Base-by-base conservation (phyloP, 2,888 invertebrate genomes). In the Auanema sp. region DNA sequence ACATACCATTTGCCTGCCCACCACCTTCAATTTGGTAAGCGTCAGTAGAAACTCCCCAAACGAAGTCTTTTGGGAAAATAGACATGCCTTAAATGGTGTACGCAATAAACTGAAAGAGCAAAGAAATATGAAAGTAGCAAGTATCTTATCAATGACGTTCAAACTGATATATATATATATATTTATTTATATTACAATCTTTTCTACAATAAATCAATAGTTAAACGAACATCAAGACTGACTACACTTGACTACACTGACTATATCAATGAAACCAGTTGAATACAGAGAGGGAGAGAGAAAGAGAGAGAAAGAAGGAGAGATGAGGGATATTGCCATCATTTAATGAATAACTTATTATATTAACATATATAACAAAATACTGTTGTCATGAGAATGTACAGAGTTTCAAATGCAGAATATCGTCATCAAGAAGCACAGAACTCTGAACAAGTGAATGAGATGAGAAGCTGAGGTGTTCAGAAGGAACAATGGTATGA, bases 1-100 rank as follows among this genome's bases (percentile, higher is more conserved):
- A 60, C 63, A 41, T 21, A 71, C 76, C 76, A 51, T 71, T 67
- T 3, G 57, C 40, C 8, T 57, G 40, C 6, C 53, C 65, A 23
- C 71, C 68, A 50, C 75, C 75, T 60, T 77, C 77, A 18, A 77
- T 65, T 59, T 77, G 77, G 58, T 72, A 77, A 2, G 74, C 74
- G 0, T 75, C 74, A 1, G 77, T 72, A 24, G 76, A 75, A 18
- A 67, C 68, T 0, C 68, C 77, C 64, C 75, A 74, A 16, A 74
- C 66, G 59, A 77, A 77, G 49, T 62, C 58, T 21, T 64, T 61
- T 5, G 76, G 76, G 58, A 76, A 76, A n/a, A 57, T 6, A 21
- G 16, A 18, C 47, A 16, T 47, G 3, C 6, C 21, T 47, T 47
- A 10, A 21, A 18, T 21, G n/a, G n/a, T n/a, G n/a, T n/a, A n/a